phyloP scores from a whole-genome alignment of 2,113 vertebrate genomes.

The Turnix velox region DNA sequence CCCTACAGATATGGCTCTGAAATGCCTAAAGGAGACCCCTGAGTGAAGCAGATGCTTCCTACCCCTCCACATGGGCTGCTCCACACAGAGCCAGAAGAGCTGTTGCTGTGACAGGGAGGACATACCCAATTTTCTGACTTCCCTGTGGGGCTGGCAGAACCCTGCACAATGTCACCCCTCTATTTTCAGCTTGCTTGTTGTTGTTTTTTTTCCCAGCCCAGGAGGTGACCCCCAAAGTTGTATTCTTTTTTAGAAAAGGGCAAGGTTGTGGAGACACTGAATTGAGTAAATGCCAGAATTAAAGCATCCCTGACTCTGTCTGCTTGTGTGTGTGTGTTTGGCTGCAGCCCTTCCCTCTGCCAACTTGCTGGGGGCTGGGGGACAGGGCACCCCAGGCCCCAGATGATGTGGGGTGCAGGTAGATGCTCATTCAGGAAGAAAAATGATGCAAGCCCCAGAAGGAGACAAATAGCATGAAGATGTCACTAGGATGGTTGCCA shows the following conservation, averaged over 20 bases:
- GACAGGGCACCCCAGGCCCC: neutral
- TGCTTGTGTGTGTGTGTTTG: rapidly evolving
- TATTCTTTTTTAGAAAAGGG: neutral
- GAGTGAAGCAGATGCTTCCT: rapidly evolving
- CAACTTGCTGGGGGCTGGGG: neutral
- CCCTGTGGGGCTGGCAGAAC: neutral
- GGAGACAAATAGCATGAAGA: neutral
- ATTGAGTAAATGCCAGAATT: rapidly evolving
- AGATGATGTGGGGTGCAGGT: neutral
- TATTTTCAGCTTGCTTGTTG: neutral
- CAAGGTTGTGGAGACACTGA: neutral
- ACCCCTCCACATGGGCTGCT: neutral
- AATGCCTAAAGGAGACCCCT: rapidly evolving
- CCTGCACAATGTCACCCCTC: neutral
- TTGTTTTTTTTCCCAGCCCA: neutral
- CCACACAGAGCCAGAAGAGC: neutral
- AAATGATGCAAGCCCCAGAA: neutral
- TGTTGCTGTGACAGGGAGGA: neutral
- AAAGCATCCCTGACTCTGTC: rapidly evolving
- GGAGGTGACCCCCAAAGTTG: neutral
- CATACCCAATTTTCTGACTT: neutral
- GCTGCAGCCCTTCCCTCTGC: neutral
- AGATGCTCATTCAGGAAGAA: neutral
- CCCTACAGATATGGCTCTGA: rapidly evolving
- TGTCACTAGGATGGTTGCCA: conserved; percentile 20